Percentiles rank a stretch among this genome's conserved stretches.
Conservation (phyloP, 2,888 invertebrate species). For the Archips xylosteana region DNA sequence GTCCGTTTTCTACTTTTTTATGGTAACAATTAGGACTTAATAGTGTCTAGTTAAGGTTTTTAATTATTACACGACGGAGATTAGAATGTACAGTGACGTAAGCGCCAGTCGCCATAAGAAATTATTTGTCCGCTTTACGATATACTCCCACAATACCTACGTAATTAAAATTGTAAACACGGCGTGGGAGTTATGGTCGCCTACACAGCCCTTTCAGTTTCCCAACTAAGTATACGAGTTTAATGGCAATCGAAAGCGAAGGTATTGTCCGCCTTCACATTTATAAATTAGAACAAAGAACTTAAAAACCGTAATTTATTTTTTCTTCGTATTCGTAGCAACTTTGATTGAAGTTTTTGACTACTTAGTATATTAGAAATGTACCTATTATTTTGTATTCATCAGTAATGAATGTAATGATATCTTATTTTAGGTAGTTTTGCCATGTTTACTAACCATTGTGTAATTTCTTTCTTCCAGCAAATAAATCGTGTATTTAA, state of each 20-base stretch:
- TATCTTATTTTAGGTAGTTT: too few species aligned
- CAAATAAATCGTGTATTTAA: conserved; percentile 27
- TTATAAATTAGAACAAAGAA: conserved; percentile 14
- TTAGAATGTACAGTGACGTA: not conserved
- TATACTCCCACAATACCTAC: not conserved
- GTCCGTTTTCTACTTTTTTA: too few species aligned
- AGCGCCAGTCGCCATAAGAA: not conserved
- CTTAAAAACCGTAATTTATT: not conserved
- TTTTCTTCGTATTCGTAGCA: not conserved
- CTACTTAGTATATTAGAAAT: not conserved
- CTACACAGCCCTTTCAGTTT: conserved; percentile 33
- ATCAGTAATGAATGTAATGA: too few species aligned
- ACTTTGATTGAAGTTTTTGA: not conserved
- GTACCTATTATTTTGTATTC: too few species aligned
- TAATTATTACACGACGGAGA: too few species aligned
- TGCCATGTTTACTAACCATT: too few species aligned
- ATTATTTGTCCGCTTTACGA: not conserved
- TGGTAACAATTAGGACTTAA: too few species aligned
- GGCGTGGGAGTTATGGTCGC: conserved; percentile 27
- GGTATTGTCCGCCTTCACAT: conserved; percentile 22
- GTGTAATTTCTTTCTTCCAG: too few species aligned
- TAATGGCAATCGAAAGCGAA: conserved; percentile 19
- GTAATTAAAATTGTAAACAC: conserved; percentile 11
- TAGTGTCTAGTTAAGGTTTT: too few species aligned
- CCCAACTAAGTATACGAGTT: conserved; percentile 2